Evolutionary conservation across 2,888 invertebrate genomes (phyloP).

Genomic region (Patella caerulea): DNA sequence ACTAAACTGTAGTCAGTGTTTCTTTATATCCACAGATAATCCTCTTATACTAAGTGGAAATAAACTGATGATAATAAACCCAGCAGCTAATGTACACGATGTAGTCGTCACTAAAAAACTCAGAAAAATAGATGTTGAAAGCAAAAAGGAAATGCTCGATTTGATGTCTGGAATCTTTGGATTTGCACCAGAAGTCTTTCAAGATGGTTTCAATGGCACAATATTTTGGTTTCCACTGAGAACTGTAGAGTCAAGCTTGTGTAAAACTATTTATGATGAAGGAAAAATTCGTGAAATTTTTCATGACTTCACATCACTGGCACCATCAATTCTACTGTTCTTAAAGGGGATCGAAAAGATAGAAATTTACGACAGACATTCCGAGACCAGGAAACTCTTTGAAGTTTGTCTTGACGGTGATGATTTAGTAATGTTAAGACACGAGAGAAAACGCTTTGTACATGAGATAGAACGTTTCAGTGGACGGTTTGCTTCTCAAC

Average conservation of each 20-base stretch:
- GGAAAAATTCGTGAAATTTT: slow-evolving; percentile 51
- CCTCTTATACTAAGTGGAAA: slow-evolving; percentile 63
- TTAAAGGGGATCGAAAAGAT: slow-evolving; percentile 57
- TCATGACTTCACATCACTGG: slow-evolving; percentile 51
- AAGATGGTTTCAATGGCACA: slow-evolving; percentile 51
- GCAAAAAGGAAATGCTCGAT: slow-evolving; percentile 32
- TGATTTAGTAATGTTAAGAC: neutral
- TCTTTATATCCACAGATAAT: slow-evolving; percentile 47
- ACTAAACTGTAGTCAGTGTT: neutral
- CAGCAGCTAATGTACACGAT: slow-evolving; percentile 35
- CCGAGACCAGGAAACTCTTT: slow-evolving; percentile 11
- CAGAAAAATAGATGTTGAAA: slow-evolving; percentile 15
- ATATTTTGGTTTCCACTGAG: slow-evolving; percentile 66
- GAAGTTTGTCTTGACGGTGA: slow-evolving; percentile 10
- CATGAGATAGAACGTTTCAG: slow-evolving; percentile 10
- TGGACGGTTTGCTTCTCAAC: slow-evolving; percentile 15
- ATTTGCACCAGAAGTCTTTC: slow-evolving; percentile 33
- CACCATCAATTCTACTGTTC: slow-evolving; percentile 60
- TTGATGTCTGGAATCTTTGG: slow-evolving; percentile 53
- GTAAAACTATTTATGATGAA: slow-evolving; percentile 48
- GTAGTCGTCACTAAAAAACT: slow-evolving; percentile 11
- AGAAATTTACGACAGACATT: slow-evolving; percentile 39
- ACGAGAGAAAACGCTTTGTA: slow-evolving; percentile 17
- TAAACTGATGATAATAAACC: slow-evolving; percentile 56
- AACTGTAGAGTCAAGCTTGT: slow-evolving; percentile 47